Conservation (phyloP, 2,797 vertebrate species). For the Xenentodon cancila region DNA sequence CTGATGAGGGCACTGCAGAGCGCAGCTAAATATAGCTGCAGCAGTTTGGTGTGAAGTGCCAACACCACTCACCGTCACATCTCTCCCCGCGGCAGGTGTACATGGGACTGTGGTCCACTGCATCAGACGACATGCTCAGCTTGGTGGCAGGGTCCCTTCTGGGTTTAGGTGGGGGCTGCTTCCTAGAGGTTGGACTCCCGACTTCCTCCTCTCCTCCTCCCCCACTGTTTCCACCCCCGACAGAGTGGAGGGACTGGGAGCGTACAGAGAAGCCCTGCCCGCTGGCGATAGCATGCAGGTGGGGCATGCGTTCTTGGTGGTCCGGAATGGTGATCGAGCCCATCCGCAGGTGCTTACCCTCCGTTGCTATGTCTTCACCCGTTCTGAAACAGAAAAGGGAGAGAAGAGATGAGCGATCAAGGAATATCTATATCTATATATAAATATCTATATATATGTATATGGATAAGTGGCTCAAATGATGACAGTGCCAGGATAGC, state of each 20-base stretch:
- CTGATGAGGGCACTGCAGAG: slow-evolving; percentile 64
- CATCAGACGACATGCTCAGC: slow-evolving; percentile 97
- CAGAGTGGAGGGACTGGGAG: slow-evolving; percentile 97
- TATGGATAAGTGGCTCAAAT: slow-evolving; percentile 7
- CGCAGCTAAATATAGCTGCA: slow-evolving; percentile 67
- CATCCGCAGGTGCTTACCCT: slow-evolving; percentile 96
- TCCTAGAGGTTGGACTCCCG: slow-evolving; percentile 90
- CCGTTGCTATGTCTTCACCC: slow-evolving; percentile 90
- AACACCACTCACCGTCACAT: slow-evolving; percentile 82
- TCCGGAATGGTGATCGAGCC: slow-evolving; percentile 96
- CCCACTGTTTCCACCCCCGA: slow-evolving; percentile 87
- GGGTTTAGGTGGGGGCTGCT: slow-evolving; percentile 96
- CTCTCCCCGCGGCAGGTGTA: slow-evolving; percentile 86
- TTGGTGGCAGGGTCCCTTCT: slow-evolving; percentile 97
- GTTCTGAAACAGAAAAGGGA: slow-evolving; percentile 85
- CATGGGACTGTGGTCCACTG: slow-evolving; percentile 88
- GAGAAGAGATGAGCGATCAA: not conserved
- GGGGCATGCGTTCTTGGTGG: slow-evolving; percentile 87
- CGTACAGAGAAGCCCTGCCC: slow-evolving; percentile 93
- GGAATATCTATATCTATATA: not conserved
- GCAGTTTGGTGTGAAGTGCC: slow-evolving; percentile 68
- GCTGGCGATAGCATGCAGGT: slow-evolving; percentile 79
- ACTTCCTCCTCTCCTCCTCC: slow-evolving; percentile 92
- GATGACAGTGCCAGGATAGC: slow-evolving; percentile 15
- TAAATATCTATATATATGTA: not conserved